Conservation (phyloP, 2,797 vertebrate genomes). For the Xenops minutus region DNA sequence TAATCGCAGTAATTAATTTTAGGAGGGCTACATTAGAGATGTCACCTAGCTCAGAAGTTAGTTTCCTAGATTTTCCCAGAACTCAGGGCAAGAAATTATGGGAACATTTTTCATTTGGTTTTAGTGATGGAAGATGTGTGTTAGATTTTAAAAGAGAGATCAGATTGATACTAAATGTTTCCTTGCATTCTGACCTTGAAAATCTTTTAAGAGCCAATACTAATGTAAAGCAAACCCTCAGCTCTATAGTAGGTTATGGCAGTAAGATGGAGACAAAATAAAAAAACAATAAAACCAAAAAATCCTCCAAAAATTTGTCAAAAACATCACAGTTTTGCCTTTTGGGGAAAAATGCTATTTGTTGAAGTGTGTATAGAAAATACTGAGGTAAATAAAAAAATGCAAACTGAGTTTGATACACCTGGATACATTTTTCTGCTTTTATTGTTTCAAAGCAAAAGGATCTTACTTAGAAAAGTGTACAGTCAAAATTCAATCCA, state of each 20-base stretch:
- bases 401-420: neutral
- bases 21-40: neutral
- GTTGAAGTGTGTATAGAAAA: neutral
- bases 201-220: neutral
- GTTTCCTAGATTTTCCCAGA: neutral
- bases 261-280: neutral
- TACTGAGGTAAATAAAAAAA: neutral
- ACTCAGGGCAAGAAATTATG: neutral
- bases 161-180: neutral
- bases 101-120: neutral
- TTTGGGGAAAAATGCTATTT: neutral
- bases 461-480: neutral
- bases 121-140: neutral
- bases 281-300: neutral
- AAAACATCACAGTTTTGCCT: neutral
- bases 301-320: neutral
- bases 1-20: neutral
- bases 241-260: neutral
- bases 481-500: neutral
- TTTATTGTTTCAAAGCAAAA: neutral
- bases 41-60: neutral
- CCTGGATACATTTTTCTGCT: neutral
- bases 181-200: neutral
- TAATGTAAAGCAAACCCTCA: neutral
- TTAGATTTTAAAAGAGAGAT: neutral